phyloP scores from a whole-genome alignment of 1,140 invertebrate species.

The Musca domestica region DNA sequence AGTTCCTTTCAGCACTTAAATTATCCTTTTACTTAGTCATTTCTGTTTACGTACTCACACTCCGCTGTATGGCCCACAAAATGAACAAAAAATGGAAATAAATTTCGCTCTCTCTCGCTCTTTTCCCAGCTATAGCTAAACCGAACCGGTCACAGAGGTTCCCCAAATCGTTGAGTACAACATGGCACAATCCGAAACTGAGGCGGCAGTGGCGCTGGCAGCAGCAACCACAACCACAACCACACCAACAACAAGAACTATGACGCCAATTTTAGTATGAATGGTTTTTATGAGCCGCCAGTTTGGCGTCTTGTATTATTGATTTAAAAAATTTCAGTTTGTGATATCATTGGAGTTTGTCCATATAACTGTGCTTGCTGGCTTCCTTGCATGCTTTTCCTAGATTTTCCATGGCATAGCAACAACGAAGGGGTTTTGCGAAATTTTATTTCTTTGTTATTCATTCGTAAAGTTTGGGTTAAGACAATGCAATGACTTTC shows the following conservation, averaged over 20 bases:
- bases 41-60: conserved; percentile 1
- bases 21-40: conserved; percentile 18
- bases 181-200: neutral
- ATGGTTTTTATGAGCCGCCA: conserved; percentile 5
- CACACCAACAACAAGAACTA: neutral
- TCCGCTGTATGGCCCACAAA: no score
- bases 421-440: no score
- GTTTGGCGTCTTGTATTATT: conserved; percentile 16
- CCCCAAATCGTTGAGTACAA: neutral
- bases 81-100: no score
- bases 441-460: no score
- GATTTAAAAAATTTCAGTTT: conserved; percentile 16
- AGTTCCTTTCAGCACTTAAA: neutral
- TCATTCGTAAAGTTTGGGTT: no score
- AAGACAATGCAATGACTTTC: no score
- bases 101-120: no score
- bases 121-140: neutral
- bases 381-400: no score
- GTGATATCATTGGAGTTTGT: conserved; percentile 8
- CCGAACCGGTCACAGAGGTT: neutral
- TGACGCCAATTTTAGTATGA: conserved; percentile 18
- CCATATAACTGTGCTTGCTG: no score
- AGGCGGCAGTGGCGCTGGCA: neutral
- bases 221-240: neutral
- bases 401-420: no score